Base-by-base conservation (phyloP, 2,797 vertebrate genomes). In the Chiloscyllium punctatum region DNA sequence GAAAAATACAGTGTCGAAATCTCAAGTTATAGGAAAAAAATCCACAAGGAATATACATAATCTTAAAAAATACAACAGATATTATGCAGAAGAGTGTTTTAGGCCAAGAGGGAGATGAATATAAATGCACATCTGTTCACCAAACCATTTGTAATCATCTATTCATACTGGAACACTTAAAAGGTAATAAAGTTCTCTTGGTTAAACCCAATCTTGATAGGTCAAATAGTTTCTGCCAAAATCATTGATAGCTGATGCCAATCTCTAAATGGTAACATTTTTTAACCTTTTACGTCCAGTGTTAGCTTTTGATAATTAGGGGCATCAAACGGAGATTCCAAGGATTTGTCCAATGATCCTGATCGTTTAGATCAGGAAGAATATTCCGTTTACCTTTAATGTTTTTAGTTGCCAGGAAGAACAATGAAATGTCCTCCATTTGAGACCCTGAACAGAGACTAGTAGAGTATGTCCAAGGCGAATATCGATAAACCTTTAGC, bases 191-290 rank as follows among this genome's bases (percentile, higher is more conserved):
- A 53, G 30, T 16, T 30, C 42, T 74, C 71, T 33, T 42, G 16
- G 71, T 21, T 53, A 53, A 95, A 95, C 16, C 48, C 25, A 18
- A 5, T 77, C 16, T 53, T 95, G 71, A 4, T 23, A 72, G n/a
- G 71, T 94, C 68, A 71, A 48, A 23, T 95, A 72, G 94, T 33
- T 77, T 95, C 69, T 95, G 94, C 25, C 94, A 74, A 74, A 72
- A 53, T 74, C 13, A n/a, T 11, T 48, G 48, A 27, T 6, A 74
- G 42, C 71, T 95, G 69, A 30, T 95, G 94, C 48, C 48, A 77
- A 74, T 95, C 51, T 37, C 18, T 53, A 33, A 53, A 5, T 1
- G 48, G 30, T 51, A 33, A 51, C 27, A 1, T 72, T 94, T 95
- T 33, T 74, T 51, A 95, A 72, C 48, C 15, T 13, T 95, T 95